Base-by-base conservation (phyloP, 2,113 vertebrate genomes). In the Origma solitaria region DNA sequence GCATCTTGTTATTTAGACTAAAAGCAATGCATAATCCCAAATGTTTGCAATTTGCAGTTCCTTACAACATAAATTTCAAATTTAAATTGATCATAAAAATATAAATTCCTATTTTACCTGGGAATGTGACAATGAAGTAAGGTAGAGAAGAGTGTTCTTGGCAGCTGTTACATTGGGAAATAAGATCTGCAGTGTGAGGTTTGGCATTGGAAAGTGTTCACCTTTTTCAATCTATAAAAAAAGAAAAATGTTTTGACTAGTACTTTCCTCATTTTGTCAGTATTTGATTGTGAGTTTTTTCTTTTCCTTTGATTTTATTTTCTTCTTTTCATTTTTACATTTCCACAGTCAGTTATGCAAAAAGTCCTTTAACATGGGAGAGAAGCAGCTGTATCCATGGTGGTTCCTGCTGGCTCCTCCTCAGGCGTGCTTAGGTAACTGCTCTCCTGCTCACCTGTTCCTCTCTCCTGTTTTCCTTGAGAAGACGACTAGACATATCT, bases 141-240 rank as follows among this genome's bases (percentile, higher is more conserved):
- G 96, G 88, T 99, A 99, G 25, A 99, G 98, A 45, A 99, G 97
- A 30, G 94, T 83, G 91, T 98, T 99, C 24, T 97, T 79, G 37
- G 92, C 94, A 30, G 96, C 97, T 21, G 99, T 99, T 86, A 90
- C 42, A 23, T 97, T 96, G 14, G 99, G 99, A 90, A 98, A 99
- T 9, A 88, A 98, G 84, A 99, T 97, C 9, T 91, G 97, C 33
- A 99, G 97, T 21, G 76, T 95, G 27, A 99, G 98, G 22, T 97
- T 96, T 23, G 99, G 98, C 96, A 98, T 97, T 65, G 95, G 96
- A 60, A 97, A 96, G 9, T 97, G 96, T 72, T 98, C 96, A 37
- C 97, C 97, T 94, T 96, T 99, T 92, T 97, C 97, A 96, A 99
- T 98, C 99, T 99, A 69, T 38, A 68, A 75, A 31, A 96, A 82